phyloP scores from a whole-genome alignment of 2,888 invertebrate genomes.

The Synanthedon tipuliformis region DNA sequence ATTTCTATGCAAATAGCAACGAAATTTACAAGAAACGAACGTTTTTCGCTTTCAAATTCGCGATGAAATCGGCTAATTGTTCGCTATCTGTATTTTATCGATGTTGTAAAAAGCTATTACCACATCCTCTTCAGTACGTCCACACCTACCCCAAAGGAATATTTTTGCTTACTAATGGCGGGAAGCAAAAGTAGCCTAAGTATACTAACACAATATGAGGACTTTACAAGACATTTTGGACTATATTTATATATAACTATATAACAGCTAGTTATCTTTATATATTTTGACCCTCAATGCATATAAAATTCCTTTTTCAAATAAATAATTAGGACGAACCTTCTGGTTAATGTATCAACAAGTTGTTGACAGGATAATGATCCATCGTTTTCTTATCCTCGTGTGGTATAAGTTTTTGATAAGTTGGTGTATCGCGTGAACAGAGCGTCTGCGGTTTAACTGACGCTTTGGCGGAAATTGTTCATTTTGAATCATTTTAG shows the following conservation, averaged over 20 bases:
- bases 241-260: too few species aligned
- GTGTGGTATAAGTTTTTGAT: slow-evolving; percentile 2
- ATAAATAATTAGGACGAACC: background rate
- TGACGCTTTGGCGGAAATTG: background rate
- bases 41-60: slow-evolving; percentile 42
- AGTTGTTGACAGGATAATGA: slow-evolving; percentile 20
- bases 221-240: too few species aligned
- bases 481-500: background rate
- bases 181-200: too few species aligned
- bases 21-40: slow-evolving; percentile 42
- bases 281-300: too few species aligned
- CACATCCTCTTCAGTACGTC: slow-evolving; percentile 28
- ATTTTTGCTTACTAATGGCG: too few species aligned
- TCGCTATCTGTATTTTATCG: slow-evolving; percentile 29
- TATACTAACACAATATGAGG: too few species aligned
- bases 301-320: background rate
- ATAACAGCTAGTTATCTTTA: too few species aligned
- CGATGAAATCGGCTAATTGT: slow-evolving; percentile 49
- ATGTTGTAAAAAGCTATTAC: slow-evolving; percentile 47
- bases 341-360: slow-evolving; percentile 1
- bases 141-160: too few species aligned
- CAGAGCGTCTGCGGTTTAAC: slow-evolving; percentile 13
- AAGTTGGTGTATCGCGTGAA: slow-evolving; percentile 13
- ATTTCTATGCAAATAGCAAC: slow-evolving; percentile 55
- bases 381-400: slow-evolving; percentile 14